Percentiles rank a stretch among this genome's conserved stretches.
These are phyloP conservation scores for Notothenia rossii DNA, from an alignment of 2,113 vertebrate species.

Conservation along the genomic window DNA sequence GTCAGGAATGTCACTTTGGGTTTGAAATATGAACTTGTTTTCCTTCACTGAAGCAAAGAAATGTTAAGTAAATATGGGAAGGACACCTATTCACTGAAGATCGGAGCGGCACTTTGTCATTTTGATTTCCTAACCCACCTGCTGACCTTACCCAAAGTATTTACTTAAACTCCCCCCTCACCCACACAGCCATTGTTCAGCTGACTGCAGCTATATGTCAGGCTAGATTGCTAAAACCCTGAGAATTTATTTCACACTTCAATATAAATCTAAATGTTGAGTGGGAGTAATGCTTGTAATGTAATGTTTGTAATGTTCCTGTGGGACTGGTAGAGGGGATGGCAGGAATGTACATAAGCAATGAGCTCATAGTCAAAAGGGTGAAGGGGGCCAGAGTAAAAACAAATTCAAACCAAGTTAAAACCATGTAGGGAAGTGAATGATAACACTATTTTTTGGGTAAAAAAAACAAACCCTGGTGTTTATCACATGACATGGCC, in stretches of 20 bases:
- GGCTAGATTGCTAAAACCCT: constrained; percentile 18
- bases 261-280: constrained; percentile 53
- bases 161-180: constrained; percentile 53
- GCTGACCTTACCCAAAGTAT: constrained; percentile 48
- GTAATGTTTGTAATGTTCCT: constrained; percentile 15
- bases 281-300: constrained; percentile 5
- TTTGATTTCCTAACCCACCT: constrained; percentile 55
- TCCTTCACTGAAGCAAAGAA: not conserved
- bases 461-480: constrained; percentile 3
- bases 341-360: constrained; percentile 33
- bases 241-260: constrained; percentile 25
- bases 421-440: constrained; percentile 25
- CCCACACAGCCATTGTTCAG: constrained; percentile 54
- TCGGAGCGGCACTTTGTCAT: constrained; percentile 27
- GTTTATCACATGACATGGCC: constrained; percentile 2
- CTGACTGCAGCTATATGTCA: constrained; percentile 29
- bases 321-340: constrained; percentile 9
- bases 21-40: constrained; percentile 8
- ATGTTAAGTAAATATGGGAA: constrained; percentile 26
- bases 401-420: constrained; percentile 35
- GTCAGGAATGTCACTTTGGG: constrained; percentile 16
- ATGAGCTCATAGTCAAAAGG: constrained; percentile 56
- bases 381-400: constrained; percentile 53
- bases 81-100: constrained; percentile 39
- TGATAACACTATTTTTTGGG: constrained; percentile 19